Evolutionary conservation across 2,888 invertebrate genomes (phyloP).

Genomic region (Erebia aethiops): DNA sequence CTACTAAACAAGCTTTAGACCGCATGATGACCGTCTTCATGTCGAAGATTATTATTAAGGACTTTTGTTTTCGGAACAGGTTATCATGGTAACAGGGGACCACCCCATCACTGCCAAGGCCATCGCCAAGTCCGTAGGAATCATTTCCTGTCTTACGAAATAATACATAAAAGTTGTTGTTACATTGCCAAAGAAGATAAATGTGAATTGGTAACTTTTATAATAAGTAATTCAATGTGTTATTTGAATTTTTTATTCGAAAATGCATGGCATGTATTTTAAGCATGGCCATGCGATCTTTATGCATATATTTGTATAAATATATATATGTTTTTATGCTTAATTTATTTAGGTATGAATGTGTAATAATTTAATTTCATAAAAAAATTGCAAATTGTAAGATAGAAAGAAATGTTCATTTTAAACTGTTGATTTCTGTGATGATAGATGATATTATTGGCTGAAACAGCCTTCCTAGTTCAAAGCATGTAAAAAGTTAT

Average conservation of each 20-base stretch:
- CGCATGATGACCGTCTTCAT: too few species aligned
- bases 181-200: neutral
- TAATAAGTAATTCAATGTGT: too few species aligned
- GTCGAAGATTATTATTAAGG: neutral
- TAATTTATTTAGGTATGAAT: too few species aligned
- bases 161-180: neutral
- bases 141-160: constrained; percentile 85
- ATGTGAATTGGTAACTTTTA: neutral
- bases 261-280: too few species aligned
- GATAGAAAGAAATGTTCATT: neutral
- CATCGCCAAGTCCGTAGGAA: constrained; percentile 96
- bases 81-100: constrained; percentile 98
- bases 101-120: constrained; percentile 98
- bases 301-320: neutral
- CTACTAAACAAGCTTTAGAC: too few species aligned
- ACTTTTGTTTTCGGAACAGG: constrained; percentile 55
- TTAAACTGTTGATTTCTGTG: too few species aligned
- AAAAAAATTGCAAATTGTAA: neutral
- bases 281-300: too few species aligned
- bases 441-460: too few species aligned
- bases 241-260: too few species aligned
- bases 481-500: too few species aligned
- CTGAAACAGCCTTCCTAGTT: too few species aligned
- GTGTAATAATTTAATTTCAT: too few species aligned
- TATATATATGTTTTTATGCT: neutral